A percentile compares a stretch with the other conserved stretches of the same genome.
phyloP scores from a whole-genome alignment of 2,888 invertebrate genomes.

The Hedya salicella region DNA sequence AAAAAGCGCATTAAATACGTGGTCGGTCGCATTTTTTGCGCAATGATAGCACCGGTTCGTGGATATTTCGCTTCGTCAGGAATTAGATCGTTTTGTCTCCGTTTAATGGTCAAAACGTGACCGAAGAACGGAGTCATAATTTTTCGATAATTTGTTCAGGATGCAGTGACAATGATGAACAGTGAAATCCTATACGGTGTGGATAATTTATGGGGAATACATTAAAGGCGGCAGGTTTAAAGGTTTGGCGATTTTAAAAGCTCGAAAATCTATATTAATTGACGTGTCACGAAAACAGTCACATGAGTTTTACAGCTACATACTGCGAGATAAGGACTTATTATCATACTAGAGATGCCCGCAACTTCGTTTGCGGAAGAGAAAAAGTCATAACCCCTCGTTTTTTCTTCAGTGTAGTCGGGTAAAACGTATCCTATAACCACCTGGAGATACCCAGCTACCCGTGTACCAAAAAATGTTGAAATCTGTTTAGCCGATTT shows the following conservation, averaged over 20 bases:
- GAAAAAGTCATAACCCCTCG: no score
- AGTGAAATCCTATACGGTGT: slow-evolving; percentile 64
- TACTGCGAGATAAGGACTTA: no score
- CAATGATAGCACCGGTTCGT: slow-evolving; percentile 81
- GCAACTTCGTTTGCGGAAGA: no score
- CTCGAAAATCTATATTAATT: slow-evolving; percentile 51
- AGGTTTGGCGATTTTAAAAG: slow-evolving; percentile 49
- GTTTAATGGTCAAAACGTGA: slow-evolving; percentile 82
- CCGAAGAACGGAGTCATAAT: slow-evolving; percentile 74
- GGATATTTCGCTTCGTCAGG: slow-evolving; percentile 78
- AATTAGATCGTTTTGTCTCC: slow-evolving; percentile 83
- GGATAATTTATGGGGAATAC: slow-evolving; percentile 69
- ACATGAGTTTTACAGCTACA: slow-evolving; percentile 4
- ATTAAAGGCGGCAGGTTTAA: slow-evolving; percentile 56
- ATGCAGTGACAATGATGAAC: slow-evolving; percentile 76
- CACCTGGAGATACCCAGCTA: no score
- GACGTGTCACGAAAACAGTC: slow-evolving; percentile 30
- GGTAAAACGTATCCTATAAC: no score
- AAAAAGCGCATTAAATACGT: slow-evolving; percentile 48
- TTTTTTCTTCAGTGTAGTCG: no score
- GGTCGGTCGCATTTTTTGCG: slow-evolving; percentile 74
- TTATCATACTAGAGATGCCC: no score
- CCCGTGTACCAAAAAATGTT: no score
- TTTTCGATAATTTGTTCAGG: slow-evolving; percentile 75
- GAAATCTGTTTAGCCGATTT: no score